phyloP scores from a whole-genome alignment of 2,797 vertebrate species.

The Sebastes diploproa region DNA sequence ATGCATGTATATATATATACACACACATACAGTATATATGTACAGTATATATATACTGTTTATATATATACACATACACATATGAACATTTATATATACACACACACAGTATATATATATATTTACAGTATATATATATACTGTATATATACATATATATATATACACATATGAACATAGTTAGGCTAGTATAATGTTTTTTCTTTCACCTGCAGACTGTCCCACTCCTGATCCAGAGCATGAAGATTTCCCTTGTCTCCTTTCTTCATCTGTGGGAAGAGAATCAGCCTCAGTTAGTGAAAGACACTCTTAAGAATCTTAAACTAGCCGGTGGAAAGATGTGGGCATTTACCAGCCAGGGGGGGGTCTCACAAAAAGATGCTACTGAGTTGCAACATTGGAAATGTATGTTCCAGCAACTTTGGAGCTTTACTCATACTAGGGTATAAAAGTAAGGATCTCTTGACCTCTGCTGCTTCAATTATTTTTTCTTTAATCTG shows the following conservation, averaged over 20 bases:
- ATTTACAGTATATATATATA: too few species aligned
- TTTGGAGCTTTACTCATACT: background rate
- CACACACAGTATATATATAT: too few species aligned
- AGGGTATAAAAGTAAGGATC: background rate
- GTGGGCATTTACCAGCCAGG: background rate
- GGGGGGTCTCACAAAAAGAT: background rate
- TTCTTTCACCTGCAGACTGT: slow-evolving; percentile 88
- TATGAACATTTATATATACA: too few species aligned
- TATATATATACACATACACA: too few species aligned
- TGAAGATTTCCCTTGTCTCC: slow-evolving; percentile 86
- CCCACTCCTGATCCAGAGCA: slow-evolving; percentile 91
- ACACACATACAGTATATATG: too few species aligned
- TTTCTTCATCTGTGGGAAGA: slow-evolving; percentile 57
- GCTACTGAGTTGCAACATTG: background rate
- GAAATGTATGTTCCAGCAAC: background rate
- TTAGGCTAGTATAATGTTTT: background rate
- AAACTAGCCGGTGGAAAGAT: background rate
- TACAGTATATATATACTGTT: too few species aligned
- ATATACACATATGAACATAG: too few species aligned
- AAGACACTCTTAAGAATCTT: background rate
- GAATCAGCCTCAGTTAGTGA: background rate
- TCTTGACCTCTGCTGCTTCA: background rate
- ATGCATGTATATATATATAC: too few species aligned
- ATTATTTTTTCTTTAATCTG: background rate
- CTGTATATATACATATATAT: too few species aligned